Evolutionary conservation across 2,113 vertebrate species (phyloP).

Genomic region (Micromys minutus): DNA sequence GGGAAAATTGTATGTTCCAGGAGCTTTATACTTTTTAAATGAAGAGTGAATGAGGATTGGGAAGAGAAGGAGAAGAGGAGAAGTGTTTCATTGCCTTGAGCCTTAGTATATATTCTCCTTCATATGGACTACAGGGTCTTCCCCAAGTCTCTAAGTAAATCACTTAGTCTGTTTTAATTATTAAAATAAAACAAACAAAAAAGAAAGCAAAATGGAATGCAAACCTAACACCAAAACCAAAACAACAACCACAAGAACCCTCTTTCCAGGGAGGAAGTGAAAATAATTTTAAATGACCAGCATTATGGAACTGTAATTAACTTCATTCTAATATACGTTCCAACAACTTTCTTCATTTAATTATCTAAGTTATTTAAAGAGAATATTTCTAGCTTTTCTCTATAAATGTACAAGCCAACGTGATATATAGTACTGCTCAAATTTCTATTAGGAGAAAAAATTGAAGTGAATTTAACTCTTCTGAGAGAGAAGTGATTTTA

Average conservation of each 20-base stretch:
- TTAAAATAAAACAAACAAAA: not conserved
- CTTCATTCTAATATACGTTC: not conserved
- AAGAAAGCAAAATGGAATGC: not conserved
- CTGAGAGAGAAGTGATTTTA: constrained; percentile 27
- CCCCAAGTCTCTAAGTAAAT: not conserved
- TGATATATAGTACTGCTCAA: not conserved
- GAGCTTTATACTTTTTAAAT: not conserved
- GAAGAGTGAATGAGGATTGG: not conserved
- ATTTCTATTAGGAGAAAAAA: constrained; percentile 4
- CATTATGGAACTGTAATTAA: not conserved
- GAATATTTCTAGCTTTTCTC: not conserved
- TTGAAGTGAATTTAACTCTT: constrained; percentile 22
- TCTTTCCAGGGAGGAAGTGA: not conserved
- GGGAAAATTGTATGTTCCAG: not conserved
- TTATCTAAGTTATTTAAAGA: not conserved
- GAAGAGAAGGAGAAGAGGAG: not conserved
- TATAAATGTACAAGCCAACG: not conserved
- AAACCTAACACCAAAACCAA: not conserved
- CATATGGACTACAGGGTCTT: accelerated
- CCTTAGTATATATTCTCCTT: accelerated
- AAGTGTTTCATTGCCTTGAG: not conserved
- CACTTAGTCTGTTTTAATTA: not conserved
- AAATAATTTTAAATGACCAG: not conserved
- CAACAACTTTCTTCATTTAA: not conserved
- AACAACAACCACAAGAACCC: not conserved